A percentile compares a stretch with the other conserved stretches of the same genome.
These are phyloP conservation scores for Brachionus asplanchnoidis DNA, from an alignment of 1,140 invertebrate species.

Conservation along the genomic window DNA sequence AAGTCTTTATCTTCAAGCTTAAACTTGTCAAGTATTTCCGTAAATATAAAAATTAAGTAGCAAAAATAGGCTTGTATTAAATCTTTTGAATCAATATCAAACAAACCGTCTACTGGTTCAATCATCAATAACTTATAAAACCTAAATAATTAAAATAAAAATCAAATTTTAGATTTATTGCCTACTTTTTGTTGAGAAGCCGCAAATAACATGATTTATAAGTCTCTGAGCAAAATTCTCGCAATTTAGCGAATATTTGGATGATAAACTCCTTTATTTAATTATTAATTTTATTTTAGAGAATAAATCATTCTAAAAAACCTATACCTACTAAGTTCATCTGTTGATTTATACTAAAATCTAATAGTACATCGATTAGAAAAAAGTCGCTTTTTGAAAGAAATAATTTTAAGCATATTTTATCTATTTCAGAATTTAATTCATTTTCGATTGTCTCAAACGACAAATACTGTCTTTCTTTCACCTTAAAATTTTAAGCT, in stretches of 20 bases:
- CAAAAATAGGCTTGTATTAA: constrained; percentile 1
- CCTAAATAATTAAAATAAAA: not conserved
- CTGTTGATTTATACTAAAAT: constrained; percentile 9
- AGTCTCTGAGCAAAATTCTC: not conserved
- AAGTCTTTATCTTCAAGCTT: not conserved
- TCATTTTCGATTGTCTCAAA: not conserved
- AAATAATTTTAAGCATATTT: constrained; percentile 12
- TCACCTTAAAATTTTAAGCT: not conserved
- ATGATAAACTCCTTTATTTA: not conserved
- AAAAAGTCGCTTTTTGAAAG: not conserved
- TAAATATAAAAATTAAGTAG: not conserved
- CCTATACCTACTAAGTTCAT: constrained; percentile 10
- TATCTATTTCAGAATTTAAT: not conserved
- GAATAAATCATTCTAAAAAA: not conserved
- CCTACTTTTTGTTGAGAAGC: constrained; percentile 4
- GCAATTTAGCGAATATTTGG: not conserved
- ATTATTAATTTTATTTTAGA: not conserved
- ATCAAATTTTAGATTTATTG: not conserved
- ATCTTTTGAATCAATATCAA: not conserved
- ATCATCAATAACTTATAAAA: constrained; percentile 7
- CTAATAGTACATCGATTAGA: not conserved
- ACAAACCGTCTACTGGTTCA: not conserved
- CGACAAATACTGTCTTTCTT: not conserved
- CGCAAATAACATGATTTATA: constrained; percentile 7
- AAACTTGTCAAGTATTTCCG: not conserved